Conservation (phyloP, 2,797 vertebrate species). For the Nyctibius grandis region DNA sequence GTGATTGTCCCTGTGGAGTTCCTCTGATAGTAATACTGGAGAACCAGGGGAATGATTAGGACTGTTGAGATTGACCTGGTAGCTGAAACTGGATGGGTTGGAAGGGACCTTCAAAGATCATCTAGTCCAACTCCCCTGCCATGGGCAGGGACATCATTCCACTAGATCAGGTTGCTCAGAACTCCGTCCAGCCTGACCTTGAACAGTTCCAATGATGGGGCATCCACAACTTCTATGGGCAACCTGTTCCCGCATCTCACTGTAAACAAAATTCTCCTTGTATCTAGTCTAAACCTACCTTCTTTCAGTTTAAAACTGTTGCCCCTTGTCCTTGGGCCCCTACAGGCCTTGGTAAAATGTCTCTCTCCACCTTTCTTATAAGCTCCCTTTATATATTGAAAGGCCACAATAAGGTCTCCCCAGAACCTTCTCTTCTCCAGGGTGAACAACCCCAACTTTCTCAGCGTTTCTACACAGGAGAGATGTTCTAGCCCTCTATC, state of each 20-base stretch:
- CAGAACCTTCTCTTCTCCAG: background rate
- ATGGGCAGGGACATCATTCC: background rate
- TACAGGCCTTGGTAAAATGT: background rate
- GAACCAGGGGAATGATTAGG: background rate
- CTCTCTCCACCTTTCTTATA: background rate
- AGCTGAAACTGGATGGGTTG: background rate
- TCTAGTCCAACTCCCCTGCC: no score
- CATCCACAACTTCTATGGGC: background rate
- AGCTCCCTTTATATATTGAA: background rate
- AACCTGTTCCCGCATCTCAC: background rate
- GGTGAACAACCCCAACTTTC: background rate
- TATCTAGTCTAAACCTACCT: background rate
- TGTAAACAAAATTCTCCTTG: background rate
- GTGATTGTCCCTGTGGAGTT: background rate
- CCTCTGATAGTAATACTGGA: background rate
- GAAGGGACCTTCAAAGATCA: background rate
- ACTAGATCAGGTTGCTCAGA: background rate
- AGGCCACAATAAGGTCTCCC: background rate
- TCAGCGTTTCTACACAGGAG: background rate
- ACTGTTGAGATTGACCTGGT: background rate
- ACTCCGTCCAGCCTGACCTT: background rate
- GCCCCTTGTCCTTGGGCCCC: background rate
- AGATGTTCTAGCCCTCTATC: no score
- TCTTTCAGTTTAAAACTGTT: background rate
- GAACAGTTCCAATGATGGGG: background rate